Percentiles rank a stretch among this genome's conserved stretches.
Conservation (phyloP, 1,140 invertebrate genomes). For the Drosophila pruinosa region DNA sequence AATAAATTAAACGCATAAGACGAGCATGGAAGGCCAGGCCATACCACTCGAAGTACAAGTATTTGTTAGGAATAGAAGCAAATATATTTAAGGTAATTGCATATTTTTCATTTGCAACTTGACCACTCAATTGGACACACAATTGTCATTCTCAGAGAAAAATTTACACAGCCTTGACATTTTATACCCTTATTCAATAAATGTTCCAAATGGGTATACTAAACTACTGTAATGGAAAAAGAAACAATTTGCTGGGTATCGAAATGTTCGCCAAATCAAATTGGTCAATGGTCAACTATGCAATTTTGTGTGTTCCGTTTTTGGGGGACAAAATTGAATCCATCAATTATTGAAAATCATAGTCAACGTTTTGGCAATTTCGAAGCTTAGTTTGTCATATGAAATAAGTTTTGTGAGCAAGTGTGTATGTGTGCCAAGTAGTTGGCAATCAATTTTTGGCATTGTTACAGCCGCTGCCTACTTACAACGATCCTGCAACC, state of each 20-base stretch:
- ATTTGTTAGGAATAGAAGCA: slow-evolving; percentile 12
- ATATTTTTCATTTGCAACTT: slow-evolving; percentile 31
- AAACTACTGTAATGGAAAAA: not conserved
- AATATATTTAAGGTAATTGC: slow-evolving; percentile 70
- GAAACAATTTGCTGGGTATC: not conserved
- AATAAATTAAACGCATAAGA: slow-evolving; percentile 28
- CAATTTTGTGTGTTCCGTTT: slow-evolving; percentile 16
- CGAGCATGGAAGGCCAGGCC: not conserved
- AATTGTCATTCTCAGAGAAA: not conserved
- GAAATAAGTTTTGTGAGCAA: slow-evolving; percentile 21
- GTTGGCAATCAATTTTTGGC: slow-evolving; percentile 76
- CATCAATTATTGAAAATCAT: slow-evolving; percentile 69
- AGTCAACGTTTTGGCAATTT: slow-evolving; percentile 28
- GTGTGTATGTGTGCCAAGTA: slow-evolving; percentile 55
- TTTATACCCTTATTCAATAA: slow-evolving; percentile 1
- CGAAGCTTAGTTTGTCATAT: slow-evolving; percentile 21
- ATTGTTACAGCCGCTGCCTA: slow-evolving; percentile 46
- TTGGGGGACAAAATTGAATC: slow-evolving; percentile 46
- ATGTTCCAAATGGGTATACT: not conserved
- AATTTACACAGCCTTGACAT: slow-evolving; percentile 58
- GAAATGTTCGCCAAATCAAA: slow-evolving; percentile 12
- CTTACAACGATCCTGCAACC: slow-evolving; percentile 27
- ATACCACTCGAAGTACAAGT: not conserved
- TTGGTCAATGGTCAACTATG: slow-evolving; percentile 24
- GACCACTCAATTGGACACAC: slow-evolving; percentile 28